Conservation (phyloP, 2,888 invertebrate species). For the Agrilus mali region DNA sequence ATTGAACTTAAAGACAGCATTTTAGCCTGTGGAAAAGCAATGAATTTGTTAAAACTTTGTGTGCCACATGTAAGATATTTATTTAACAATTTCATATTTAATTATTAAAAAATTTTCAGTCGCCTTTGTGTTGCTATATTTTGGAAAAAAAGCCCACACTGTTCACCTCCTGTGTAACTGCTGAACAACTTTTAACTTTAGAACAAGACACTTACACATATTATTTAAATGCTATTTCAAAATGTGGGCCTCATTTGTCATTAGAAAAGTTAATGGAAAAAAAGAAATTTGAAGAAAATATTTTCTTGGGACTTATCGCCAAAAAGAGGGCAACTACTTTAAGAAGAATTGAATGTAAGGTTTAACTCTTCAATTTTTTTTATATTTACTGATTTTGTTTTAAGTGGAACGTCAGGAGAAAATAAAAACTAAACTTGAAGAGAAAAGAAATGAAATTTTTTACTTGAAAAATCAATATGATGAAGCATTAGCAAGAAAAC, state of each 20-base stretch:
- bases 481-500: conserved; percentile 23
- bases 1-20: conserved; percentile 49
- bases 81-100: conserved; percentile 1
- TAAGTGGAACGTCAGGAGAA: conserved; percentile 26
- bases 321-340: conserved; percentile 26
- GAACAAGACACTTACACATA: conserved; percentile 25
- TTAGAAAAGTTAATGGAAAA: conserved; percentile 19
- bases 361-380: background rate
- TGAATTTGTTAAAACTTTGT: conserved; percentile 56
- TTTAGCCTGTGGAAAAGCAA: conserved; percentile 61
- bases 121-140: conserved; percentile 25
- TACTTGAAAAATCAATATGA: conserved; percentile 26
- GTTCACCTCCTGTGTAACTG: conserved; percentile 28
- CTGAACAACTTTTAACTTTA: conserved; percentile 22
- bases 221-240: conserved; percentile 25
- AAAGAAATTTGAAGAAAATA: conserved; percentile 18
- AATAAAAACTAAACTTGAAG: conserved; percentile 20
- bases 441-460: conserved; percentile 22
- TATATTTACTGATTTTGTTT: conserved; percentile 1
- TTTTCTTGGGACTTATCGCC: conserved; percentile 23
- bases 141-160: conserved; percentile 25
- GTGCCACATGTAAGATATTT: conserved; percentile 48
- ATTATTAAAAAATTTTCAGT: conserved; percentile 20
- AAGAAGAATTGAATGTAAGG: conserved; percentile 28
- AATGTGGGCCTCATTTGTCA: conserved; percentile 25